Base-by-base conservation (phyloP, 2,113 vertebrate species). In the Toxotes jaculatrix region DNA sequence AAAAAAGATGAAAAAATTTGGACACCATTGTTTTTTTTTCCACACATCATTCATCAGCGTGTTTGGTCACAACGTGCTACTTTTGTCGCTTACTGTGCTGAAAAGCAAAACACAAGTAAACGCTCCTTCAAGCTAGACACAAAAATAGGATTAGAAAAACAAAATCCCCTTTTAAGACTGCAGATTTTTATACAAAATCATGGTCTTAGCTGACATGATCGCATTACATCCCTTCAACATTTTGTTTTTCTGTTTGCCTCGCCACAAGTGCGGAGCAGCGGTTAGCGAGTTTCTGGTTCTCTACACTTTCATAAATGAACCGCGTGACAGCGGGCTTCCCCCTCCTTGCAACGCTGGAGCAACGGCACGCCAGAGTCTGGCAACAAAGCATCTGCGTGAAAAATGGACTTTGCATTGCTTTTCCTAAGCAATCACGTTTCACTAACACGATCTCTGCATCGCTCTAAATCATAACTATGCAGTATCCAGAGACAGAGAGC, bases 361-460 rank as follows among this genome's bases (percentile, higher is more conserved):
- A 89, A 81, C 65, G 55, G 49, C 59, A 60, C 17, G 64, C 83
- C 75, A 69, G 40, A 53, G 38, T 83, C 85, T 89, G 88, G 86
- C 86, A 90, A 43, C 66, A 40, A 47, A 56, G 60, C 61, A 32
- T 76, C 83, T 12, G 38, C 75, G 78, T 88, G 77, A 89, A 71
- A 81, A 88, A 79, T 68, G 40, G 73, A 60, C 67, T 36, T 64
- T 56, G 74, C 79, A 7, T 77, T 36, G 19, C 69, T 78, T 74
- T 86, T 84, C 87, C 84, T 79, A 83, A 89, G 83, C 80, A 88
- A 92, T 86, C 89, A 87, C 34, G 7, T 62, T 71, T 78, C 79
- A 42, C 83, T 77, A 83, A 79, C 80, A 77, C 63, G 43, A 83
- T 80, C 75, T 73, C 62, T 8, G 47, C 81, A 79, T 88, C 55